Evolutionary conservation across 2,888 invertebrate genomes (phyloP).

Genomic region (Neoitamus cyanurus): DNA sequence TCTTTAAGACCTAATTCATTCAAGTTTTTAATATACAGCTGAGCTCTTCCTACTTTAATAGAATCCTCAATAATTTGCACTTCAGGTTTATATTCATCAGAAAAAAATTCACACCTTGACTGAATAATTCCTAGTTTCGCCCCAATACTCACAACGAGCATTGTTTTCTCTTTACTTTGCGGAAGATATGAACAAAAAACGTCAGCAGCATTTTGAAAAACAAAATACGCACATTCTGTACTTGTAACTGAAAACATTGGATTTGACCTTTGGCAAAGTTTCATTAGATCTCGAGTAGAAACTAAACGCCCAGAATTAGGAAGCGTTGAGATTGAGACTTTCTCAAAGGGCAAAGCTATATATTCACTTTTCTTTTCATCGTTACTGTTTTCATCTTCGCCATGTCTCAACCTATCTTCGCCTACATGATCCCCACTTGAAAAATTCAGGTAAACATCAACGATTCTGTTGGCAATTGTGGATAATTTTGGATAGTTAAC

Average conservation of each 20-base stretch:
- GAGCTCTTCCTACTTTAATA: constrained; percentile 79
- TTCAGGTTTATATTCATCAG: constrained; percentile 81
- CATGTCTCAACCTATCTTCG: background rate
- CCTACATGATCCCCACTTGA: constrained; percentile 74
- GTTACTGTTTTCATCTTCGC: background rate
- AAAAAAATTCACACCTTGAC: constrained; percentile 84
- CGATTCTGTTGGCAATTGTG: constrained; percentile 80
- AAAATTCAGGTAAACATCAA: constrained; percentile 86
- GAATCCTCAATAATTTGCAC: constrained; percentile 69
- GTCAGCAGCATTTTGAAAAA: constrained; percentile 88
- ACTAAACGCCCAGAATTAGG: constrained; percentile 72
- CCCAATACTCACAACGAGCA: constrained; percentile 79
- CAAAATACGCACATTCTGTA: constrained; percentile 65
- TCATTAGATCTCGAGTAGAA: constrained; percentile 89
- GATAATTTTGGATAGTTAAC: constrained; percentile 75
- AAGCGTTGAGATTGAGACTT: constrained; percentile 56
- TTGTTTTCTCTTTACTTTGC: constrained; percentile 73
- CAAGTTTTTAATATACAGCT: constrained; percentile 59
- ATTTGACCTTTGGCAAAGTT: constrained; percentile 86
- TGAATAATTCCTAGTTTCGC: constrained; percentile 84
- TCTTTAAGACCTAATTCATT: background rate
- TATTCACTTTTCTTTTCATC: constrained; percentile 56
- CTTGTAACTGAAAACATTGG: constrained; percentile 80
- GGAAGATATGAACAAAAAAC: constrained; percentile 87
- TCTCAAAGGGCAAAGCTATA: constrained; percentile 60